Base-by-base conservation (phyloP, 2,888 invertebrate genomes). In the Cecidostiba fungosa region DNA sequence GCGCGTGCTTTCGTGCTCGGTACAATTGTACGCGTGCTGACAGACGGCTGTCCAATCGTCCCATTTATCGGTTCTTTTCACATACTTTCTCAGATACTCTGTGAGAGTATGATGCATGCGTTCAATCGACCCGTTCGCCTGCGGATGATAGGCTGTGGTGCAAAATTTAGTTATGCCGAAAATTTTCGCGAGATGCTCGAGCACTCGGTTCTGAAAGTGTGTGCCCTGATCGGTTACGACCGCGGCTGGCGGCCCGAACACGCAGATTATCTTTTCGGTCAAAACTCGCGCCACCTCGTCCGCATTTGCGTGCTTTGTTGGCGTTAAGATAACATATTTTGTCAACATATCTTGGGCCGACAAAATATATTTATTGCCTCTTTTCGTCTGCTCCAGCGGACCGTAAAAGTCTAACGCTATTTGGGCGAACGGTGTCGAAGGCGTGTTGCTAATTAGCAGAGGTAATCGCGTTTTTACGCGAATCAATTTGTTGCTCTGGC, bases 41-140 rank as follows among this genome's bases (percentile, higher is more conserved):
- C 32, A 26, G 12, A 70, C 29, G 16, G 26, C 19, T 14, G 32
- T 32, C 19, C 26, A 29, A 14, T 32, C 32, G 70, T 36, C 19
- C 19, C 19, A 29, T 8, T 8, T 39, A 10, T 39, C 39, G 10
- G 1, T 39, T 8, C 10, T 6, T 10, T 39, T 39, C 39, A 12
- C 36, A 29, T 72, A 39, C 8, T 87, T 77, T 59, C 88, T 88
- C 14, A 89, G 16, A 79, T 88, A 88, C 74, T 89, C 87, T 0
- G 47, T 66, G 1, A 88, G 43, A 0, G 87, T 87, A 32, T 88
- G 87, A 19, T 88, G 89, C 1, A 86, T 88, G 12, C 87, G 14
- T 50, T 85, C 85, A 3, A 87, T 59, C 0, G 80, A 84, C 0
- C 87, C 85, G 5, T 72, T 72, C 16, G 32, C 4, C 19, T 50